phyloP scores from a whole-genome alignment of 2,888 invertebrate species.

The Heteropelma amictum region DNA sequence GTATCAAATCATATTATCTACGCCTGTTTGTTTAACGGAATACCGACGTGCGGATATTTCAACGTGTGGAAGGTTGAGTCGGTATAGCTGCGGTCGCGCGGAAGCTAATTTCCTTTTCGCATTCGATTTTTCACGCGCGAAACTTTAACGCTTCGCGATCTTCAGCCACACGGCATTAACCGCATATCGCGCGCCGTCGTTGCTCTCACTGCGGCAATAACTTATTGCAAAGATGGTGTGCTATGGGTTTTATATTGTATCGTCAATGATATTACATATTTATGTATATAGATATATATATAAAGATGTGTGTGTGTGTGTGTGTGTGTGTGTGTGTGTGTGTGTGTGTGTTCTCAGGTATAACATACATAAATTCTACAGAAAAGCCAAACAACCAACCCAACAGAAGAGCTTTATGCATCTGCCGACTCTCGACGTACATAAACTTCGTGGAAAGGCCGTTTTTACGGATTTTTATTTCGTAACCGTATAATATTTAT shows the following conservation, averaged over 20 bases:
- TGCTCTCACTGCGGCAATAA: constrained; percentile 62
- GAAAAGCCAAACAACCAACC: constrained; percentile 33
- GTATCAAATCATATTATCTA: not conserved
- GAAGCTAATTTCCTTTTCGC: constrained; percentile 76
- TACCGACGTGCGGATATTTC: not conserved
- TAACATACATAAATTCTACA: not conserved
- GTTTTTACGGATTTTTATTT: constrained; percentile 66
- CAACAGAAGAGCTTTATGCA: constrained; percentile 39
- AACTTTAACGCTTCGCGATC: constrained; percentile 68
- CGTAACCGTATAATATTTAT: constrained; percentile 74
- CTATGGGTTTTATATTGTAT: constrained; percentile 42
- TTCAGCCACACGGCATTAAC: constrained; percentile 42
- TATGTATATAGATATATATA: not conserved
- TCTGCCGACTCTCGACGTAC: constrained; percentile 28
- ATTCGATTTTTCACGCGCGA: constrained; percentile 73
- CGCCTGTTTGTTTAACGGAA: not conserved
- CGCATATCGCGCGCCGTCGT: constrained; percentile 34
- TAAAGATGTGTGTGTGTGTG: constrained; percentile 10
- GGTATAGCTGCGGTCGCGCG: constrained; percentile 52
- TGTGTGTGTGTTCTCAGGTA: not conserved
- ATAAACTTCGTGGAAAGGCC: constrained; percentile 27
- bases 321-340: constrained; percentile 10
- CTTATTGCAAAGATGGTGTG: constrained; percentile 61
- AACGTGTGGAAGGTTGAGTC: constrained; percentile 12
- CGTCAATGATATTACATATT: constrained; percentile 23